Evolutionary conservation across 2,797 vertebrate species (phyloP), one percentile per base, ranked within the genome.

Genomic region (Sternarchorhynchus goeldii): DNA sequence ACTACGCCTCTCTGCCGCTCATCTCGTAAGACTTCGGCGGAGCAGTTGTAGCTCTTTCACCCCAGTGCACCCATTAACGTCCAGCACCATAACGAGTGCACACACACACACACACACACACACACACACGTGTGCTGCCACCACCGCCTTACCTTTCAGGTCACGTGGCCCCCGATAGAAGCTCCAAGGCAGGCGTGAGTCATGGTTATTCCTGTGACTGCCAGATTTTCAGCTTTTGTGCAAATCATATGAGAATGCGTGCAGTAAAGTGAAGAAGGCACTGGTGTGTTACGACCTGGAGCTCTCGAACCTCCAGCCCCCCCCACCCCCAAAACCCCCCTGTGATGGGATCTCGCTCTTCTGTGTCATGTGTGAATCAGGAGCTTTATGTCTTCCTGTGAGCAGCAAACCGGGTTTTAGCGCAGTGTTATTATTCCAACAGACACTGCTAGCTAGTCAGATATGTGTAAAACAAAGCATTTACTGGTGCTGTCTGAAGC

Each of bases 221-320:
- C 32, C 25, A 34, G 7, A 31, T 59, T 5, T 8, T 31, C 59
- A 39, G 58, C 76, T 73, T 73, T 66, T 59, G 17, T 18, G 50
- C 17, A 62, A 64, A 50, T 65, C 34, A 17, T 45, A 62, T 29
- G 36, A 53, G 53, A 53, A 78, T 32, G 66, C 68, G 50, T 20
- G 66, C 77, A 79, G 64, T 6, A 7, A 55, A 70, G 25, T n/a
- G 66, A 50, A 67, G 59, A 59, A 63, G 36, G 62, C 63, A 67
- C 50, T 73, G 81, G 69, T 70, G 66, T 68, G 57, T 78, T 25
- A 67, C 25, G 70, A 68, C 66, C 53, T 76, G 25, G 59, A 76
- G 53, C 39, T 67, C 60, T n/a, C 53, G 70, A 58, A 70, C 64
- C 65, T 73, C 55, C 62, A 29, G 17, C 55, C 57, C 76, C 62